A percentile compares a stretch with the other conserved stretches of the same genome.
These are phyloP conservation scores for Conus canariensis DNA, from an alignment of 2,888 invertebrate species.

Conservation along the genomic window DNA sequence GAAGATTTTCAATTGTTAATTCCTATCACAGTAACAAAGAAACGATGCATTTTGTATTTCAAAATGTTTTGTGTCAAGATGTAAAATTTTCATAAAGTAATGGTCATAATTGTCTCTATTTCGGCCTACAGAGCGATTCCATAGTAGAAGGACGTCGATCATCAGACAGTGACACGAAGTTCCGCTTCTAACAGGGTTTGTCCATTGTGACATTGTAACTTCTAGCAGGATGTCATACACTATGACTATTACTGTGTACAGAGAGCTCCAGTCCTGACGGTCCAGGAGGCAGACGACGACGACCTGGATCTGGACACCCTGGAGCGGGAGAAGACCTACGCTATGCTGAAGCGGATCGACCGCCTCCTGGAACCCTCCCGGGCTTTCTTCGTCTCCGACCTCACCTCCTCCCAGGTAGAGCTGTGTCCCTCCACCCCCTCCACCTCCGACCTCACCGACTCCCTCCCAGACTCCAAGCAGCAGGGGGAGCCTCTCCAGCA, in stretches of 20 bases:
- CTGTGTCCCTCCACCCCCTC: constrained; percentile 2
- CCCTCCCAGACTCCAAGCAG: not conserved
- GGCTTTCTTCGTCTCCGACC: constrained; percentile 40
- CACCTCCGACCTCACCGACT: not conserved
- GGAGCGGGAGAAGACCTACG: constrained; percentile 45
- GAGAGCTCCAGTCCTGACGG: not conserved
- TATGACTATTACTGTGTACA: not conserved
- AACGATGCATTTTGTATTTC: too few relatives aligned
- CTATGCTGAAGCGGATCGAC: constrained; percentile 48
- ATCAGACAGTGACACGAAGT: too few relatives aligned
- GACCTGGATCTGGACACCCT: constrained; percentile 31
- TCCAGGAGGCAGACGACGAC: not conserved
- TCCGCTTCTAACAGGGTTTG: too few relatives aligned
- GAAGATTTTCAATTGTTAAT: too few relatives aligned
- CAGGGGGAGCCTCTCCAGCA: not conserved
- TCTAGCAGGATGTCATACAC: too few relatives aligned
- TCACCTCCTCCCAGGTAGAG: constrained; percentile 42
- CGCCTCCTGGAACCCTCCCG: constrained; percentile 44
- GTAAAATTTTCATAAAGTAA: too few relatives aligned
- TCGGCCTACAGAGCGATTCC: too few relatives aligned
- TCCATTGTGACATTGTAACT: too few relatives aligned
- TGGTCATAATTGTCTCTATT: too few relatives aligned
- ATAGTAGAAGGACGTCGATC: too few relatives aligned
- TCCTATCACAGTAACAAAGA: too few relatives aligned
- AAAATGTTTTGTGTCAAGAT: too few relatives aligned